Conservation (phyloP, 2,888 invertebrate species). For the Callimorpha dominula region DNA sequence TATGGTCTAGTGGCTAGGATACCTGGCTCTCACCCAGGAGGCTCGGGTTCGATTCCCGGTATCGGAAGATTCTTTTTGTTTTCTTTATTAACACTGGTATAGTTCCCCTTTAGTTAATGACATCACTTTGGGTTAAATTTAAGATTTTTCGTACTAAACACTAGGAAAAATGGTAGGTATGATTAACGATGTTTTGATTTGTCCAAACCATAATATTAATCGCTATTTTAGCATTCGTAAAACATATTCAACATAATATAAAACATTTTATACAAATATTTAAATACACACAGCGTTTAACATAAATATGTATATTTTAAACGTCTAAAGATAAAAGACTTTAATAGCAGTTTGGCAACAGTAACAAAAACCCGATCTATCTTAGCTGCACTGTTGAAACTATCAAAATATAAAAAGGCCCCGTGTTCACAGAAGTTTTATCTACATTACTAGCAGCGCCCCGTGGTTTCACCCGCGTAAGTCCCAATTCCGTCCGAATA, state of each 20-base stretch:
- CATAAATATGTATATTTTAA: neutral
- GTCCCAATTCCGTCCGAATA: too few species aligned
- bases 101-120: neutral
- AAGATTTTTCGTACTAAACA: too few species aligned
- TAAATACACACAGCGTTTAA: neutral
- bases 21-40: conserved; percentile 91
- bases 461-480: too few species aligned
- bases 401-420: neutral
- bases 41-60: conserved; percentile 88
- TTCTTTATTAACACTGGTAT: neutral
- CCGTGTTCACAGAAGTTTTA: neutral
- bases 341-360: conserved; percentile 15
- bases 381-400: conserved; percentile 24
- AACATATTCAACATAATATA: neutral
- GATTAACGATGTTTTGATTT: neutral
- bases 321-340: neutral
- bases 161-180: neutral
- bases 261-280: neutral
- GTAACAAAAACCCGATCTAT: conserved; percentile 32
- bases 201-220: neutral
- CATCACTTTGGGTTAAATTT: neutral
- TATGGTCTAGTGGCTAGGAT: conserved; percentile 91
- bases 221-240: neutral
- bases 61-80: conserved; percentile 50
- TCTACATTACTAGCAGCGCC: too few species aligned